Base-by-base conservation (phyloP, 2,797 vertebrate species). In the Etheostoma perlongum region DNA sequence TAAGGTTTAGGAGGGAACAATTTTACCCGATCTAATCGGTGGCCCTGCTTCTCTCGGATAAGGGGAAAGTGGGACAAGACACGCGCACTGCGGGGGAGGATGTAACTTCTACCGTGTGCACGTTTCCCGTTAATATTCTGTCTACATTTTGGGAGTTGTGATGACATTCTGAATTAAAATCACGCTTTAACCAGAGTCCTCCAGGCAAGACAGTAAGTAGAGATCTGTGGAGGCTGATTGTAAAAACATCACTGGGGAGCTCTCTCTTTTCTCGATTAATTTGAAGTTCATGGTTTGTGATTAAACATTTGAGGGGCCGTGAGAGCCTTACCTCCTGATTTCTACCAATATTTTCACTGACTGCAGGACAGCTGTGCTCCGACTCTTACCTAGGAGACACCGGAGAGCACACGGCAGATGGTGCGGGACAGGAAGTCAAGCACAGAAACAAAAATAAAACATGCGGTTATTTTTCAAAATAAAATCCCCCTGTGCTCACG, bases 31-130 rank as follows among this genome's bases (percentile, higher is more conserved):
- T 79, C 72, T 87, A 53, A 87, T 88, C 81, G 27, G 60, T 12
- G 48, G 72, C 63, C 42, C 70, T 3, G 76, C 76, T 62, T 23
- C 67, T 19, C 71, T 58, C 1, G 8, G 66, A 78, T 67, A 46
- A 78, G 85, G 19, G 42, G 47, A 74, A 90, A 87, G 72, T 86
- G 83, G 87, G 84, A 33, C 87, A 63, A 59, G 78, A 74, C 14
- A 15, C n/a, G 1, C n/a, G 2, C 49, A 3, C 63, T 18, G 70
- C 19, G 4, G 74, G 61, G 57, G 54, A 23, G 40, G 66, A 19
- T 12, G 15, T 75, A 49, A 52, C n/a, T 33, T 72, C 47, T 1
- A 1, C 19, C 0, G 0, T 9, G 0, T 9, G 25, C 47, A 44
- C 23, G 2, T 44, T n/a, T 54, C 52, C 55, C 33, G 72, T 59